phyloP scores from a whole-genome alignment of 2,797 vertebrate species.

The Microctenopoma stevenorrisi region DNA sequence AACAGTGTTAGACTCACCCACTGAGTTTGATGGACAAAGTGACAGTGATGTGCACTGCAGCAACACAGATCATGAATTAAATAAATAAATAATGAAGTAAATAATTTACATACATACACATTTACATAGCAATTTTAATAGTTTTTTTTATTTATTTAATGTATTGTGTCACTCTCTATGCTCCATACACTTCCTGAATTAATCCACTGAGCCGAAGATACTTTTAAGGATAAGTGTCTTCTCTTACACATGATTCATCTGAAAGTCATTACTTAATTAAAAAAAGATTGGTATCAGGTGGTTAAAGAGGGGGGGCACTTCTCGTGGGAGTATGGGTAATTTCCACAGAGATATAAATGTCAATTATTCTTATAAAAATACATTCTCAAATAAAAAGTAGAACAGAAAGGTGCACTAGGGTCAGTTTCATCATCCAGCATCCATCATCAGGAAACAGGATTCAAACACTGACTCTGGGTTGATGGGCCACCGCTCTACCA shows the following conservation, averaged over 20 bases:
- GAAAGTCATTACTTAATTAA: constrained; percentile 82
- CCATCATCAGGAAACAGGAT: too few species aligned
- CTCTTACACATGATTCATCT: constrained; percentile 74
- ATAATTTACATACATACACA: too few species aligned
- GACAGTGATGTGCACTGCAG: too few species aligned
- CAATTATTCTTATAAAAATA: constrained; percentile 69
- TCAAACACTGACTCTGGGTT: too few species aligned
- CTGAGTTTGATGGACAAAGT: too few species aligned
- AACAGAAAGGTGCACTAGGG: constrained; percentile 5
- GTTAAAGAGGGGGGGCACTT: constrained; percentile 51
- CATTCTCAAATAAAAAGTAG: constrained; percentile 8
- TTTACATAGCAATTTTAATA: too few species aligned
- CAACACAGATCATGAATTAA: too few species aligned
- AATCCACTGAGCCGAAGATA: constrained; percentile 66
- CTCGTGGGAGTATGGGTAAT: constrained; percentile 66
- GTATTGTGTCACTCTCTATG: too few species aligned
- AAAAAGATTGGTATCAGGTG: constrained; percentile 72
- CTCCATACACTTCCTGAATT: constrained; percentile 50
- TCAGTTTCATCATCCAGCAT: background rate
- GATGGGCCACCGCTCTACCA: too few species aligned
- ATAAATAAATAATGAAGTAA: too few species aligned
- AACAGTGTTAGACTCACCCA: too few species aligned
- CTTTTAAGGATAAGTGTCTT: constrained; percentile 71
- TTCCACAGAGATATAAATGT: constrained; percentile 66
- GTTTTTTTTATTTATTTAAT: too few species aligned